Percentiles rank a stretch among this genome's conserved stretches.
These are phyloP conservation scores for Lasioglossum calceatum DNA, from an alignment of 2,888 invertebrate species.

Conservation along the genomic window DNA sequence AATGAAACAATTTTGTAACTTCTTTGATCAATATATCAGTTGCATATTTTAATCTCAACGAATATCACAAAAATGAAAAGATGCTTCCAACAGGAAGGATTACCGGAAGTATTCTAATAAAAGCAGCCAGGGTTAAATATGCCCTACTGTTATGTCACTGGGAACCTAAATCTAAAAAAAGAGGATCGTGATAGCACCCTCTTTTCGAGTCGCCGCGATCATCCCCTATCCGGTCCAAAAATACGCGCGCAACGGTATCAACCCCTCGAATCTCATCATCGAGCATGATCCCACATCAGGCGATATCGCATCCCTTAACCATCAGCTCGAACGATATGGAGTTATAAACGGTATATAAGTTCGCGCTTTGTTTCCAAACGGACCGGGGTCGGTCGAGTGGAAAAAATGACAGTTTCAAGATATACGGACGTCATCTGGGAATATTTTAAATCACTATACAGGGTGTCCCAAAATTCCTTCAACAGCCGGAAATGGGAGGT, in stretches of 20 bases:
- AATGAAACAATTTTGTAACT: neutral
- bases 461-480: too few species aligned
- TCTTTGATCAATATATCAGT: neutral
- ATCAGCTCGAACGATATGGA: slow-evolving; percentile 8
- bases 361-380: slow-evolving; percentile 28
- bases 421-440: slow-evolving; percentile 46
- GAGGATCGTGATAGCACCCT: slow-evolving; percentile 1
- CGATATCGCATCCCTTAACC: slow-evolving; percentile 7
- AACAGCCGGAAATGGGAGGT: too few species aligned
- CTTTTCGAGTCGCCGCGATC: neutral
- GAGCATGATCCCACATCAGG: slow-evolving; percentile 10
- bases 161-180: neutral
- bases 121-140: neutral
- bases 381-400: neutral
- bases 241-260: slow-evolving; percentile 12
- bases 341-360: slow-evolving; percentile 43
- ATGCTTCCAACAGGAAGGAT: neutral
- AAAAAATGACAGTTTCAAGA: slow-evolving; percentile 25
- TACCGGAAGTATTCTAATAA: neutral
- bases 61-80: too few species aligned
- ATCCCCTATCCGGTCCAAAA: neutral
- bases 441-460: slow-evolving; percentile 68
- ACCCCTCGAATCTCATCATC: slow-evolving; percentile 16
- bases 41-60: too few species aligned
- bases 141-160: neutral